A percentile compares a stretch with the other conserved stretches of the same genome.
Evolutionary conservation across 35 echinoderm and acorn worm species (phyloP).

Genomic region (Ophioderma brevispina): DNA sequence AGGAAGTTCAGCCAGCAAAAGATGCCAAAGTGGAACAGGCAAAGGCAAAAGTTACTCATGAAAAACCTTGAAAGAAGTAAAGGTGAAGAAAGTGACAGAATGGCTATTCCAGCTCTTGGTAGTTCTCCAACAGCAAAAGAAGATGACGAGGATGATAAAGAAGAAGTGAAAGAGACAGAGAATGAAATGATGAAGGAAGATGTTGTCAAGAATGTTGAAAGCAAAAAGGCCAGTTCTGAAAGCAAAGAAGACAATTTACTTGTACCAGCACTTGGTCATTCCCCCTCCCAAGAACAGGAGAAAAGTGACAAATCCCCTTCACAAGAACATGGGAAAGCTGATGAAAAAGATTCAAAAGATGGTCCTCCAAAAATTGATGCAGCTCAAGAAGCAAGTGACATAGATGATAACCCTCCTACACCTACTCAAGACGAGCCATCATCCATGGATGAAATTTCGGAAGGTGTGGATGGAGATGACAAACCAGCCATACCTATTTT

Average conservation of each 20-base stretch:
- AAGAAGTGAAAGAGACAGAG: not conserved
- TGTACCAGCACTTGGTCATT: not conserved
- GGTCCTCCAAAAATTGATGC: not conserved
- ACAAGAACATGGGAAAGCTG: not conserved
- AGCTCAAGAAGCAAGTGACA: not conserved
- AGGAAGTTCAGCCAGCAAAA: not conserved
- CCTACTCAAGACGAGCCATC: constrained; percentile 87
- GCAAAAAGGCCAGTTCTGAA: not conserved
- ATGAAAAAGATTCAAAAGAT: not conserved
- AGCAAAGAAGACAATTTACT: not conserved
- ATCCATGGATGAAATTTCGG: constrained; percentile 10
- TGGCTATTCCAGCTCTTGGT: not conserved
- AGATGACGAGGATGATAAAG: constrained; percentile 17
- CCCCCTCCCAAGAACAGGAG: not conserved
- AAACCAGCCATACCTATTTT: constrained; percentile 54
- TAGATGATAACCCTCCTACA: constrained; percentile 73
- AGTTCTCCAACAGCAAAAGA: not conserved
- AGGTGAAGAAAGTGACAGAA: not conserved
- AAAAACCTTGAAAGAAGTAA: not conserved
- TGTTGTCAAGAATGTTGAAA: too few relatives aligned
- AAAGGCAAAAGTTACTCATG: not conserved
- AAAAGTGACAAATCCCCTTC: not conserved
- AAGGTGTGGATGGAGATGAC: constrained; percentile 36
- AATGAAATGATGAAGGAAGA: not conserved
- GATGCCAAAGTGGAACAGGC: not conserved